These are phyloP conservation scores for Eidolon dupreanum DNA, from an alignment of 2,797 vertebrate species.

Conservation along the genomic window DNA sequence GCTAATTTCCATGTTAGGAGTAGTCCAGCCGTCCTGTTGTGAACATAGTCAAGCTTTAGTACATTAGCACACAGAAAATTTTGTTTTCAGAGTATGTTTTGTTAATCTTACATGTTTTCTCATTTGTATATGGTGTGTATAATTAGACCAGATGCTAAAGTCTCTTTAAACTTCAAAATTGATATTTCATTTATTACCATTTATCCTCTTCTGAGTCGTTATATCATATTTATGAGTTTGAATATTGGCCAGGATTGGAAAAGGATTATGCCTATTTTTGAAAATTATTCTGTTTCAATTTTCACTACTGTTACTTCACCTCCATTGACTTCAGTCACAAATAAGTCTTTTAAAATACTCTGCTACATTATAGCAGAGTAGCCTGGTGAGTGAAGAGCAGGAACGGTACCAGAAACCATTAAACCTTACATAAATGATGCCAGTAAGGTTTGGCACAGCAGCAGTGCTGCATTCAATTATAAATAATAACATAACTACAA, in stretches of 20 bases:
- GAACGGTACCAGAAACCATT: constrained; percentile 51
- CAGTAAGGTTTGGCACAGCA: constrained; percentile 48
- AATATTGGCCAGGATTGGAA: background rate
- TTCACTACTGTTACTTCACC: background rate
- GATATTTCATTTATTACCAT: background rate
- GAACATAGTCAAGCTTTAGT: background rate
- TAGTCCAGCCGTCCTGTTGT: background rate
- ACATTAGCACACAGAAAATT: background rate
- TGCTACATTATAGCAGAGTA: background rate
- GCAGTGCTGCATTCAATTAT: constrained; percentile 62
- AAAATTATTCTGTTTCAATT: constrained; percentile 1
- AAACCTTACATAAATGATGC: constrained; percentile 54
- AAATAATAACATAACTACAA: constrained; percentile 63
- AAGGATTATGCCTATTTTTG: background rate
- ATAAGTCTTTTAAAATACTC: constrained; percentile 46
- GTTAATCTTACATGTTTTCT: background rate
- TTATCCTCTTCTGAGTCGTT: background rate
- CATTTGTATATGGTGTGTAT: background rate
- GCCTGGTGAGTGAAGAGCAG: constrained; percentile 19
- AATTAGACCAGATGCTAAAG: background rate
- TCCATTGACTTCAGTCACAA: constrained; percentile 29
- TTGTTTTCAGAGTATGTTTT: background rate
- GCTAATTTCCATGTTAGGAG: background rate
- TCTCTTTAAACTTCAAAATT: constrained; percentile 15
- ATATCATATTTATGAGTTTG: background rate